Evolutionary conservation across 30 jellyfish, hydroid and myxozoan species (phyloP).

Genomic region (Pelagia noctiluca): DNA sequence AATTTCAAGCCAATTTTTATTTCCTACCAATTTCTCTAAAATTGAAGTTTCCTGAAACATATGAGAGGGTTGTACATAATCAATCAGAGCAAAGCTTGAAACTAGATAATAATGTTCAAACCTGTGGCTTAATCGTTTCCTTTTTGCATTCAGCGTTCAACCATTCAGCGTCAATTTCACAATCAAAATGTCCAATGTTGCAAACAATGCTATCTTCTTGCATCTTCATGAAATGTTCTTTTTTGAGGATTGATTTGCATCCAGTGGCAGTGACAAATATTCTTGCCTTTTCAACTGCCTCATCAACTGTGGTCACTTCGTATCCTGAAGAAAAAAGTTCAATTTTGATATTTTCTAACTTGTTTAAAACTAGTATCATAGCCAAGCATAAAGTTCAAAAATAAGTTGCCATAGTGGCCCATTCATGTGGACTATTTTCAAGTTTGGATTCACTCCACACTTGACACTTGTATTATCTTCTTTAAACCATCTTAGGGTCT

Average conservation of each 20-base stretch:
- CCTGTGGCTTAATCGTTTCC: slow-evolving; percentile 94
- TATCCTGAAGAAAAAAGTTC: slow-evolving; percentile 56
- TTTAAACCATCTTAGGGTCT: neutral
- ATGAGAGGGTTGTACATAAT: neutral
- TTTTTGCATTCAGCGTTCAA: slow-evolving; percentile 76
- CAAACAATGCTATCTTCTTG: slow-evolving; percentile 96
- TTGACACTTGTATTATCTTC: neutral
- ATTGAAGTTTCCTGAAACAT: neutral
- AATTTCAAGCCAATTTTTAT: too few species aligned
- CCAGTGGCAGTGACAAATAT: slow-evolving; percentile 98
- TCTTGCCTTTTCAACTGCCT: slow-evolving; percentile 79
- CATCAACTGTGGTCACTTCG: slow-evolving; percentile 95
- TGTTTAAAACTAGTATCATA: too few species aligned
- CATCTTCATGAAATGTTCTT: slow-evolving; percentile 85
- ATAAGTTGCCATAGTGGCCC: too few species aligned
- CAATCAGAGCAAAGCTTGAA: neutral
- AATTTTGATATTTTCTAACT: neutral
- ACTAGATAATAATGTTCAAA: neutral
- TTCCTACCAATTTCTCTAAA: neutral
- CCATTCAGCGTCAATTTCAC: slow-evolving; percentile 96
- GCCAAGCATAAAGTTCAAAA: too few species aligned
- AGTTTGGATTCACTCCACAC: neutral
- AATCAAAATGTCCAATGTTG: slow-evolving; percentile 97
- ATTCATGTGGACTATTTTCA: too few species aligned
- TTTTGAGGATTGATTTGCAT: slow-evolving; percentile 77